A percentile compares a stretch with the other conserved stretches of the same genome.
These are phyloP conservation scores for Cheilosia soror DNA, from an alignment of 2,888 invertebrate genomes.

Conservation along the genomic window DNA sequence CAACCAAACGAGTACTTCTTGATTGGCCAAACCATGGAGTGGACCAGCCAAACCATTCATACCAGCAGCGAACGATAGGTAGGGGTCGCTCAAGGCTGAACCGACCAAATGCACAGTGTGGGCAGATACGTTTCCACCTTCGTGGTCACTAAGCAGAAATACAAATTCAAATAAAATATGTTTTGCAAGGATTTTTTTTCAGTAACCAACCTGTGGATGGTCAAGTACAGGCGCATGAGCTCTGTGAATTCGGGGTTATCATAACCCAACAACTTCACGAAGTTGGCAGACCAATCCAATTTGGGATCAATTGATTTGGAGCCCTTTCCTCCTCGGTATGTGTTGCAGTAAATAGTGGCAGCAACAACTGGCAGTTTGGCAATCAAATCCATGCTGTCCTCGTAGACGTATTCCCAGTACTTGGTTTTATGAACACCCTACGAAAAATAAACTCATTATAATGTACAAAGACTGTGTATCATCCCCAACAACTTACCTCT, in stretches of 20 bases:
- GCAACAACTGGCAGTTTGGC: conserved; percentile 94
- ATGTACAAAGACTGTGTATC: conserved; percentile 16
- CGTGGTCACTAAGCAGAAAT: conserved; percentile 87
- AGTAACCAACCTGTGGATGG: conserved; percentile 87
- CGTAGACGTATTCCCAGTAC: conserved; percentile 92
- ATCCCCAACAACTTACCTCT: conserved; percentile 78
- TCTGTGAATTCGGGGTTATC: conserved; percentile 90
- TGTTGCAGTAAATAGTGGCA: conserved; percentile 93
- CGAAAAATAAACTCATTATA: conserved; percentile 29
- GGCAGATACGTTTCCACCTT: conserved; percentile 96
- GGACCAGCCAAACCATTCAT: conserved; percentile 95
- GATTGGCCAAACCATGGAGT: conserved; percentile 95
- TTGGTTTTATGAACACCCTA: conserved; percentile 89
- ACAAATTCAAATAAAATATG: conserved; percentile 12
- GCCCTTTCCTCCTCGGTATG: conserved; percentile 88
- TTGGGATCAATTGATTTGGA: conserved; percentile 90
- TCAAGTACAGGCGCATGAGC: conserved; percentile 93
- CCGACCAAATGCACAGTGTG: conserved; percentile 94
- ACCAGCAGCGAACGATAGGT: conserved; percentile 92
- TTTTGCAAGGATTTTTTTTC: not conserved
- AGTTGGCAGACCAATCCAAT: conserved; percentile 94
- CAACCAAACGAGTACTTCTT: conserved; percentile 97
- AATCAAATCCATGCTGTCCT: conserved; percentile 94
- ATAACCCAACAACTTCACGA: conserved; percentile 92
- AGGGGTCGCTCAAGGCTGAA: conserved; percentile 94